Conservation (phyloP, 2,113 vertebrate genomes). For the Psittacus erithacus region DNA sequence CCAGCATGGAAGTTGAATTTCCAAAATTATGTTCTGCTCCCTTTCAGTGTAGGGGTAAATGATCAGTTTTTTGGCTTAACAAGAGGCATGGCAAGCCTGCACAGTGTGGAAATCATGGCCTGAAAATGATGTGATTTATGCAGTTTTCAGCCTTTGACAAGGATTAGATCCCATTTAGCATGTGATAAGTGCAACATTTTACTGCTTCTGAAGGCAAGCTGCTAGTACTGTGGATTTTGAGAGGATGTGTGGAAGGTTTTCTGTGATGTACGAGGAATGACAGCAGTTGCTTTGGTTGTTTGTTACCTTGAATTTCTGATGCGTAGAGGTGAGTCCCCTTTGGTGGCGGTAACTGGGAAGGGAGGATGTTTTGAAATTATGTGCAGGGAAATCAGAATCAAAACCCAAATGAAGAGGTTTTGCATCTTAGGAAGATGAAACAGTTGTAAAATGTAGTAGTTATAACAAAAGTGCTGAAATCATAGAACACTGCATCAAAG, state of each 20-base stretch:
- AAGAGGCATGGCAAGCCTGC: background rate
- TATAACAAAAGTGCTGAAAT: background rate
- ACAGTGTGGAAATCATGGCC: background rate
- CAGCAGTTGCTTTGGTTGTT: background rate
- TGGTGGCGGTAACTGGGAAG: background rate
- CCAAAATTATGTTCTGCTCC: background rate
- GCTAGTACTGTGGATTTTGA: background rate
- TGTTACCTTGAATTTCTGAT: background rate
- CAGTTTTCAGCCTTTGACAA: background rate
- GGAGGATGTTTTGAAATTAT: background rate
- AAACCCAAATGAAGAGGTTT: background rate
- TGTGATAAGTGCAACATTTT: background rate
- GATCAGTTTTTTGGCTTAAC: background rate
- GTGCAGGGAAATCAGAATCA: background rate
- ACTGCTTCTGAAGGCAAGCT: background rate
- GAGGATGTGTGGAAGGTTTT: background rate
- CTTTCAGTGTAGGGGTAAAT: background rate
- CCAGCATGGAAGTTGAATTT: background rate
- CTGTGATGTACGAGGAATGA: background rate
- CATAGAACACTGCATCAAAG: background rate
- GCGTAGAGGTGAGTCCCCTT: background rate
- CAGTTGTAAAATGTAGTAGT: background rate
- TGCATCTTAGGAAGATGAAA: background rate
- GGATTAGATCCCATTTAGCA: background rate
- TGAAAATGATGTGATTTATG: background rate